Percentiles rank a stretch among this genome's conserved stretches.
Conservation (phyloP, 2,888 invertebrate genomes). For the Drosophila formosana region DNA sequence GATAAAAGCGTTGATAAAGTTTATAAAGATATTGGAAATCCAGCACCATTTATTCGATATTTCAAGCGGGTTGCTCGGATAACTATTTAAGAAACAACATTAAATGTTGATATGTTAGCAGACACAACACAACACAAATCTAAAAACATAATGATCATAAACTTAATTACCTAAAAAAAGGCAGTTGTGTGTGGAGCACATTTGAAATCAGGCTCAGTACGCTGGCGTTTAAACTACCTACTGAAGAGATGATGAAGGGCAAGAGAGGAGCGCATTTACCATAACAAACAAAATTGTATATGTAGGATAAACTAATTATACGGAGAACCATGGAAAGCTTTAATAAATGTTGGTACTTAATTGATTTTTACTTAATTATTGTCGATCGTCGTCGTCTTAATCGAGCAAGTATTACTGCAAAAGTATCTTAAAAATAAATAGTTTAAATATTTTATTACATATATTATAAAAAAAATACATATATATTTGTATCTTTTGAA, state of each 20-base stretch:
- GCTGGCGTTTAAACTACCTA: slow-evolving; percentile 27
- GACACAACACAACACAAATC: not conserved
- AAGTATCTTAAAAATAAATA: slow-evolving; percentile 45
- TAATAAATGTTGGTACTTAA: slow-evolving; percentile 63
- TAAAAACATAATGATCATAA: slow-evolving; percentile 8
- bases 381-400: slow-evolving; percentile 49
- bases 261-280: slow-evolving; percentile 40
- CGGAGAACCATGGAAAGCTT: slow-evolving; percentile 64
- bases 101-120: slow-evolving; percentile 44
- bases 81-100: slow-evolving; percentile 37
- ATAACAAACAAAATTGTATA: slow-evolving; percentile 5
- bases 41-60: slow-evolving; percentile 35
- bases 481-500: slow-evolving; percentile 73
- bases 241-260: slow-evolving; percentile 1
- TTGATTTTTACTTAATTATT: slow-evolving; percentile 68
- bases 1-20: slow-evolving; percentile 3
- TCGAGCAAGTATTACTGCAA: slow-evolving; percentile 51
- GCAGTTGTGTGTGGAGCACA: slow-evolving; percentile 29
- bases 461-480: slow-evolving; percentile 36
- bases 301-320: slow-evolving; percentile 54
- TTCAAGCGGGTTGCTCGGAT: slow-evolving; percentile 35
- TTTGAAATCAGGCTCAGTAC: slow-evolving; percentile 27
- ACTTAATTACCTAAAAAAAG: slow-evolving; percentile 18
- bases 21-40: slow-evolving; percentile 26
- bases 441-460: slow-evolving; percentile 66